Conservation (phyloP, 2,797 vertebrate genomes). For the Phoxinus dragarum region DNA sequence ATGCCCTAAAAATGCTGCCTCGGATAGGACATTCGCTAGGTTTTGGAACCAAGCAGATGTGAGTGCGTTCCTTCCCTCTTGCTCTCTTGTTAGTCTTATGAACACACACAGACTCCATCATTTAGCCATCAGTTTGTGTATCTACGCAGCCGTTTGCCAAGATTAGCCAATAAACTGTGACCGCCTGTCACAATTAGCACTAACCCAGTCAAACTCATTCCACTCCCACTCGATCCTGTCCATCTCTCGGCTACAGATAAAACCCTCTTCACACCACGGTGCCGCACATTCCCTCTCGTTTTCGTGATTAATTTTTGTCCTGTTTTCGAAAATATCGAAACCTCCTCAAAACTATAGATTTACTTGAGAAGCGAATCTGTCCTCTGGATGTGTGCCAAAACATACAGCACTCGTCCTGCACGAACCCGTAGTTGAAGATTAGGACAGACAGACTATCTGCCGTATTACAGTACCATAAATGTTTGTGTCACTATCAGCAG, state of each 20-base stretch:
- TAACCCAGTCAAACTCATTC: constrained; percentile 38
- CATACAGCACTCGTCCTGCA: neutral
- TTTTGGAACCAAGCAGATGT: constrained; percentile 12
- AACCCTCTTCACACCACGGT: constrained; percentile 4
- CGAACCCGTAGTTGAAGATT: neutral
- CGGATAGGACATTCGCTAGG: neutral
- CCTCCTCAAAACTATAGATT: neutral
- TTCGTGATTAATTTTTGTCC: neutral
- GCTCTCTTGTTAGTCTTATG: constrained; percentile 4
- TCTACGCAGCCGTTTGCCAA: constrained; percentile 37
- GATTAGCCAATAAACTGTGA: constrained; percentile 54
- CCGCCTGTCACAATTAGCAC: constrained; percentile 50
- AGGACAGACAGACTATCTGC: neutral
- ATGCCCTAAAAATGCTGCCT: constrained; percentile 6
- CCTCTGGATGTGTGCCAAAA: constrained; percentile 2
- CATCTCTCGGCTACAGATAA: constrained; percentile 22
- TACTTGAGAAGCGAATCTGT: constrained; percentile 2
- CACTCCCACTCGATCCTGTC: constrained; percentile 32
- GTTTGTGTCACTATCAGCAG: constrained; percentile 11
- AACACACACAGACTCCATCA: constrained; percentile 37
- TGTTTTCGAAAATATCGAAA: neutral
- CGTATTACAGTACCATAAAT: constrained; percentile 5
- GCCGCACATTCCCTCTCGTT: neutral
- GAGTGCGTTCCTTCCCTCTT: neutral
- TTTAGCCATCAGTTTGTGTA: constrained; percentile 54